phyloP scores from a whole-genome alignment of 2,888 invertebrate genomes.

The Aspidiotus destructor region DNA sequence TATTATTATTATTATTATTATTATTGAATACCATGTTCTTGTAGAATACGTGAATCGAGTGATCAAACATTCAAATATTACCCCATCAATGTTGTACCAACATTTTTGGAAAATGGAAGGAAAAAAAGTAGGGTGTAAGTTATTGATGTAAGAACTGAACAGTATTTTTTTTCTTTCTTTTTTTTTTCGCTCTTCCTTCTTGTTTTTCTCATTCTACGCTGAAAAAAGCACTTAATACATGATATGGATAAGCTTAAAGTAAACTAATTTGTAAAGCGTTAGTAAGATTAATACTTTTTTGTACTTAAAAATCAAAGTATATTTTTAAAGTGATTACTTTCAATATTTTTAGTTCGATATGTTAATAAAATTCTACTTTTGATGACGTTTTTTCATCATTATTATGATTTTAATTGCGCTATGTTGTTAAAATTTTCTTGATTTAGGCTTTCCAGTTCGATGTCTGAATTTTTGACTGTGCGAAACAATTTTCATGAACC shows the following conservation, averaged over 20 bases:
- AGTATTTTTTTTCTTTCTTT: background rate
- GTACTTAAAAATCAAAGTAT: constrained; percentile 32
- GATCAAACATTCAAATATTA: too few species aligned
- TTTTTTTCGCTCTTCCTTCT: background rate
- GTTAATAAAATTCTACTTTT: constrained; percentile 29
- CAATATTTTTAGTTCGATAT: constrained; percentile 26
- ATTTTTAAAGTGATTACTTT: constrained; percentile 30
- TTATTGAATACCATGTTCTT: too few species aligned
- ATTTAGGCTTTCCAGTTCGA: too few species aligned
- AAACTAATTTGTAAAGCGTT: constrained; percentile 18
- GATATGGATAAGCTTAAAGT: constrained; percentile 19
- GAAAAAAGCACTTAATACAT: constrained; percentile 27
- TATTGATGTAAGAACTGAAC: background rate
- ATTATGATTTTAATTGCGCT: too few species aligned
- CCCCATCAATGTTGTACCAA: too few species aligned
- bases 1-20: too few species aligned
- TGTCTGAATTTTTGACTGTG: background rate
- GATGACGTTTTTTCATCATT: background rate
- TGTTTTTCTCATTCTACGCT: constrained; percentile 9
- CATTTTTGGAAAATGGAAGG: too few species aligned
- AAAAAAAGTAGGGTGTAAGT: too few species aligned
- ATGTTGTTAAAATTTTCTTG: too few species aligned
- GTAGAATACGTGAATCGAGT: too few species aligned
- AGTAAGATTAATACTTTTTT: constrained; percentile 24
- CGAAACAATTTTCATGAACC: background rate